These are phyloP conservation scores for Bombus superbus DNA, from an alignment of 1,140 invertebrate species.

Conservation along the genomic window DNA sequence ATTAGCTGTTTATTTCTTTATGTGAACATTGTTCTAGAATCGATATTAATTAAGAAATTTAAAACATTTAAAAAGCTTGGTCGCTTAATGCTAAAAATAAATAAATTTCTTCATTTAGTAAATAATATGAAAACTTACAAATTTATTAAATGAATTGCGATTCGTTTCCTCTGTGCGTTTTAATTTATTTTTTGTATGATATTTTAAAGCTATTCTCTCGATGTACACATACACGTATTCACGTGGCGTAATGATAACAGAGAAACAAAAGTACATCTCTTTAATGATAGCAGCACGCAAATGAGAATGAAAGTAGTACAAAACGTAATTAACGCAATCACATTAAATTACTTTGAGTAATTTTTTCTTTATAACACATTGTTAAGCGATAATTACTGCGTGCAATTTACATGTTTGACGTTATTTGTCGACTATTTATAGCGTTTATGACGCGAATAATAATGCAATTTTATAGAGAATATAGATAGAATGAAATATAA, in stretches of 20 bases:
- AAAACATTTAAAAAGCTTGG: not conserved
- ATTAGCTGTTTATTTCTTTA: not conserved
- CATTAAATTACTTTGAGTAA: not conserved
- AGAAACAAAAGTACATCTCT: not conserved
- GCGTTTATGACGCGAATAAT: not conserved
- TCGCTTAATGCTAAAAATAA: not conserved
- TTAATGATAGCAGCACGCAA: not conserved
- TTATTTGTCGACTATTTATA: not conserved
- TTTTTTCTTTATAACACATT: not conserved
- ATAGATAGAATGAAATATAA: no score
- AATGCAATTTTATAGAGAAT: no score
- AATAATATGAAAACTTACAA: not conserved
- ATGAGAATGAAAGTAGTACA: not conserved
- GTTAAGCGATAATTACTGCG: not conserved
- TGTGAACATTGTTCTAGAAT: not conserved
- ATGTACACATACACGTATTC: not conserved
- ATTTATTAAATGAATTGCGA: not conserved
- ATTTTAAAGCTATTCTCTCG: not conserved
- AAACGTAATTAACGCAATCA: conserved; percentile 1
- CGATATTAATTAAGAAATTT: not conserved
- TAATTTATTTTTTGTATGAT: not conserved
- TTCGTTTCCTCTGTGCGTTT: not conserved
- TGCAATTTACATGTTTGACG: not conserved
- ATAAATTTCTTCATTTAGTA: not conserved
- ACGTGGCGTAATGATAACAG: not conserved